Percentiles rank a stretch among this genome's conserved stretches.
Evolutionary conservation across 2,113 vertebrate species (phyloP).

Genomic region (Stegastes partitus): DNA sequence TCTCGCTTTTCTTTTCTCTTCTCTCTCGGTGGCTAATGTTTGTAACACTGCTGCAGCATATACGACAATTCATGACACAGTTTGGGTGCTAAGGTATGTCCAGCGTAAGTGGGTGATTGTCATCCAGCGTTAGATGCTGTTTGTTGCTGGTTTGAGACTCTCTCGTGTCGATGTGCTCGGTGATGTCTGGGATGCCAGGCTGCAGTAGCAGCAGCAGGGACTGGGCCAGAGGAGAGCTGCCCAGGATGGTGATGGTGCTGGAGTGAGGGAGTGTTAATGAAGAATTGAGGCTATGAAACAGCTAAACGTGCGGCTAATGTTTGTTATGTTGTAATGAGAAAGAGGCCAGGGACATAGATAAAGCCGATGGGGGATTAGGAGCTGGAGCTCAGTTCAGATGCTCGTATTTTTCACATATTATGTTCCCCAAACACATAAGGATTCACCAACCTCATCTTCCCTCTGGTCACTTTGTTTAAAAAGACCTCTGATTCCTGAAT

Average conservation of each 20-base stretch:
- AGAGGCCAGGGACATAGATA: conserved; percentile 12
- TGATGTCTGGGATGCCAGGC: conserved; percentile 10
- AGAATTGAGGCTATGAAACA: conserved; percentile 42
- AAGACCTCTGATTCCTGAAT: neutral
- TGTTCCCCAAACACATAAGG: no score
- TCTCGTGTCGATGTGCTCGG: conserved; percentile 19
- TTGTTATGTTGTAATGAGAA: conserved; percentile 11
- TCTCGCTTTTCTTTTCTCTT: conserved; percentile 11
- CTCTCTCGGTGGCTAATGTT: neutral
- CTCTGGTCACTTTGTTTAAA: conserved; percentile 5
- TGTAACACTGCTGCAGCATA: conserved; percentile 14
- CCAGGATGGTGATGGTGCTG: conserved; percentile 31
- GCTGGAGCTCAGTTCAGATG: neutral
- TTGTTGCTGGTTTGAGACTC: conserved; percentile 17
- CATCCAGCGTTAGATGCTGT: conserved; percentile 4
- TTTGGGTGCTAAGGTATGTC: conserved; percentile 19
- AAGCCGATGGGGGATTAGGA: neutral
- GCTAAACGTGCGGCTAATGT: conserved; percentile 15
- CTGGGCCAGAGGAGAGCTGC: conserved; percentile 14
- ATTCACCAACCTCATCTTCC: neutral
- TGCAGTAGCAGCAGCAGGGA: conserved; percentile 30
- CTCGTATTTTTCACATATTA: neutral
- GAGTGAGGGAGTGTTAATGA: conserved; percentile 18
- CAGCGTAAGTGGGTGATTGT: neutral
- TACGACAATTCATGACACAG: conserved; percentile 27